Base-by-base conservation (phyloP, 2,888 invertebrate species). In the Sinhomidia bicolor region DNA sequence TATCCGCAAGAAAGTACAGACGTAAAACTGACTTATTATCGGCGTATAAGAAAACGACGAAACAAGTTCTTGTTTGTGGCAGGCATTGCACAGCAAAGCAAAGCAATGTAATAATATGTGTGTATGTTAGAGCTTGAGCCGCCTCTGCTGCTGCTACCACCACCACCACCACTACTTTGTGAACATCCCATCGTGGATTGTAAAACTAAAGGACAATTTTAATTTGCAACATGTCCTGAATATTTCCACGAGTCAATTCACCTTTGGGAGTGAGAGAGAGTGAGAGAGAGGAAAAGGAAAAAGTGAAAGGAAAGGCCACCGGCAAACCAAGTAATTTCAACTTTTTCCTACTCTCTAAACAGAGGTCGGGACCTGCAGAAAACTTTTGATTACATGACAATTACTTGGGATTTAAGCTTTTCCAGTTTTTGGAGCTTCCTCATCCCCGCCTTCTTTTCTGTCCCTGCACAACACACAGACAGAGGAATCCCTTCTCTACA, bases 321-420 rank as follows among this genome's bases (percentile, higher is more conserved):
- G 80, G 80, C 71, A 82, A 83, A 88, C 83, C 84, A 89, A 84
- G 89, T 84, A 89, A 89, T 89, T 89, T 85, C 80, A 84, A 89
- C 89, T 89, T 89, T 84, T 83, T 83, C 82, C 76, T 62, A 71
- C 44, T 74, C 51, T 78, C 80, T 65, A 80, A 80, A 89, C 84
- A 89, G 68, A 47, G 84, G 80, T 84, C 68, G 84, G 80, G 80
- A 84, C 79, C 47, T 60, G 78, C 78, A 83, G 51, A 89, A 89
- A 85, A 85, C 81, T 89, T 88, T 89, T 89, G 85, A 89, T 89
- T 89, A 89, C 89, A 89, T 89, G 85, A 89, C 81, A 89, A 89
- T 89, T 89, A 89, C 85, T 89, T 89, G 74, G 89, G 85, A 89
- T 89, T 85, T 89, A 85, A 85, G 89, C 71, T 51, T 81, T 51